These are phyloP conservation scores for Apus apus DNA, from an alignment of 2,113 vertebrate species.

Conservation along the genomic window DNA sequence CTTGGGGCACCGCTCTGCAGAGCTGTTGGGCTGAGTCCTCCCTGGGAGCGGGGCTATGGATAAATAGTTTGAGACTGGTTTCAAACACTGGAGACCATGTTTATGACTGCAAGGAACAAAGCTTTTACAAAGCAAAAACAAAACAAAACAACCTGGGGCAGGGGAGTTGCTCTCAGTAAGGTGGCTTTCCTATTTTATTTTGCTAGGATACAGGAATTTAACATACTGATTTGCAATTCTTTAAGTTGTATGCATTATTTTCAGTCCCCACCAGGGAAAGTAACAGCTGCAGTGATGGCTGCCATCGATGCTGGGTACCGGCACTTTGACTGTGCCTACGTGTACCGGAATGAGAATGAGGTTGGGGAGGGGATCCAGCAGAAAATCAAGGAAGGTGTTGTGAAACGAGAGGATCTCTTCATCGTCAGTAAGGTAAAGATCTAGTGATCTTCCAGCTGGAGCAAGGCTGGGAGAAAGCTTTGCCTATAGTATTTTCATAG, in stretches of 20 bases:
- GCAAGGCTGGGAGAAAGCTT: background rate
- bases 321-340: conserved; percentile 83
- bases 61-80: background rate
- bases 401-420: conserved; percentile 87
- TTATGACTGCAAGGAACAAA: background rate
- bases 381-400: conserved; percentile 78
- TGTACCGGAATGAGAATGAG: conserved; percentile 85
- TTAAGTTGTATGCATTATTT: background rate
- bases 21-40: background rate
- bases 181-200: background rate
- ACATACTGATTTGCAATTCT: background rate
- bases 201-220: background rate
- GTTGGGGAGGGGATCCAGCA: conserved; percentile 79
- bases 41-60: background rate
- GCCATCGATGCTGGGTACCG: conserved; percentile 84
- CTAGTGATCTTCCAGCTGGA: background rate
- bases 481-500: background rate
- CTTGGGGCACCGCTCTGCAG: background rate
- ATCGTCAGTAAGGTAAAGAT: conserved; percentile 85
- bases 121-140: background rate
- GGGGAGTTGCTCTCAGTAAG: background rate
- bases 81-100: background rate
- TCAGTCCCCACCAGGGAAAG: conserved; percentile 80
- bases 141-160: fast-evolving
- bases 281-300: conserved; percentile 73